Evolutionary conservation across 37 sponge, comb jelly and placozoan genomes (phyloP).

Genomic region (Aphrocallistes beatrix): DNA sequence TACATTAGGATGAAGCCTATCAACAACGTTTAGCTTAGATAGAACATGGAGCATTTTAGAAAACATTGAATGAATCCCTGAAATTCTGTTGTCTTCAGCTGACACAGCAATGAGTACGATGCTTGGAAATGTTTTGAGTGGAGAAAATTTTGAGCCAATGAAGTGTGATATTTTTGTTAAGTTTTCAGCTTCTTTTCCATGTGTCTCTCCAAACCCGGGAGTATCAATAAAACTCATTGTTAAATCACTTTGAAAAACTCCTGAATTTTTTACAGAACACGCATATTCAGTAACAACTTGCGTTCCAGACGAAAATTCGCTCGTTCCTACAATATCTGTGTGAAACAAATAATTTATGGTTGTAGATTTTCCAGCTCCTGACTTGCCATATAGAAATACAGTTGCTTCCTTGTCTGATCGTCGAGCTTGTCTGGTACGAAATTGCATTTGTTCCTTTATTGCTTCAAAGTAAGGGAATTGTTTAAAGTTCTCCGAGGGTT

Average conservation of each 20-base stretch:
- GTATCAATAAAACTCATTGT: not conserved
- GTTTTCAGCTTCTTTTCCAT: not conserved
- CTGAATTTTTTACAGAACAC: too few species aligned
- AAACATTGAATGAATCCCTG: not conserved
- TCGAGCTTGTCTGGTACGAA: too few species aligned
- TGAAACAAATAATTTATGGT: not conserved
- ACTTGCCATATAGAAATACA: not conserved
- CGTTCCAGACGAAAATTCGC: not conserved
- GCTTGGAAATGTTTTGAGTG: not conserved
- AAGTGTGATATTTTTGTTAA: not conserved
- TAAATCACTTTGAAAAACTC: not conserved
- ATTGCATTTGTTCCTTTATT: too few species aligned
- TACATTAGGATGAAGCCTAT: not conserved
- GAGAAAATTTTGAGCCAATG: not conserved
- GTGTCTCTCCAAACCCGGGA: not conserved
- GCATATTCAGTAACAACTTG: not conserved
- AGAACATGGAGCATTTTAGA: not conserved
- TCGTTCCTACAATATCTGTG: not conserved
- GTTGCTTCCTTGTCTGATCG: too few species aligned
- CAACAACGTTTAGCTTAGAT: not conserved
- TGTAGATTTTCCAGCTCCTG: slow-evolving; percentile 6
- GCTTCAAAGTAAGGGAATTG: too few species aligned
- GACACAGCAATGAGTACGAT: not conserved
- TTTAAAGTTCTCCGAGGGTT: too few species aligned
- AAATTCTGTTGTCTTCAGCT: not conserved